A percentile compares a stretch with the other conserved stretches of the same genome.
phyloP scores from a whole-genome alignment of 2,888 invertebrate species.

The Stegana nigrithorax region DNA sequence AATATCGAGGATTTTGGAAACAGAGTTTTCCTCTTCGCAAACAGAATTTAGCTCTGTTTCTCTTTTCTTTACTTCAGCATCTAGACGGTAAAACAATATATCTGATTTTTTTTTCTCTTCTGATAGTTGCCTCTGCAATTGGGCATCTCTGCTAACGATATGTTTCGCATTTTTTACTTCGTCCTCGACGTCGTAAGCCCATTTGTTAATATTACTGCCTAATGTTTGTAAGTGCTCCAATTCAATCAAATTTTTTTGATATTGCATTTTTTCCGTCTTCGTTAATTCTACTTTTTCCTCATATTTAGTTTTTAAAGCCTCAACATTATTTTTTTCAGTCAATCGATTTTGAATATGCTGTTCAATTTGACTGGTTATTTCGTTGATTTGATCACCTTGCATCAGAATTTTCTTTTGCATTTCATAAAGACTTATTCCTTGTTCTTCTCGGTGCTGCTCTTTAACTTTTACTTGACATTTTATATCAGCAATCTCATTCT shows the following conservation, averaged over 20 bases:
- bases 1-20: conserved; percentile 74
- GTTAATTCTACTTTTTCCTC: conserved; percentile 54
- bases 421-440: conserved; percentile 69
- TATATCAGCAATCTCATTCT: conserved; percentile 76
- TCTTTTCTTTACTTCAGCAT: conserved; percentile 77
- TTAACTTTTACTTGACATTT: conserved; percentile 69
- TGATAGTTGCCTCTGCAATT: conserved; percentile 65
- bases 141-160: conserved; percentile 64
- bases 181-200: conserved; percentile 64
- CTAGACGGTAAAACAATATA: conserved; percentile 76
- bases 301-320: conserved; percentile 61
- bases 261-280: conserved; percentile 54
- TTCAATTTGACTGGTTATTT: conserved; percentile 67
- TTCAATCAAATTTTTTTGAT: conserved; percentile 60
- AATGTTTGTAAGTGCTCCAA: conserved; percentile 61
- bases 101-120: conserved; percentile 70
- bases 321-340: conserved; percentile 62
- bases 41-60: conserved; percentile 76
- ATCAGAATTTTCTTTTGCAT: conserved; percentile 69
- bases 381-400: conserved; percentile 69
- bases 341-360: conserved; percentile 63
- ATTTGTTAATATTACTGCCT: conserved; percentile 63
- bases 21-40: conserved; percentile 75
- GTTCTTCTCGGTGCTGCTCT: conserved; percentile 64
- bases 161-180: conserved; percentile 65